A percentile compares a stretch with the other conserved stretches of the same genome.
phyloP scores from a whole-genome alignment of 2,113 vertebrate species.

The Eublepharis macularius region DNA sequence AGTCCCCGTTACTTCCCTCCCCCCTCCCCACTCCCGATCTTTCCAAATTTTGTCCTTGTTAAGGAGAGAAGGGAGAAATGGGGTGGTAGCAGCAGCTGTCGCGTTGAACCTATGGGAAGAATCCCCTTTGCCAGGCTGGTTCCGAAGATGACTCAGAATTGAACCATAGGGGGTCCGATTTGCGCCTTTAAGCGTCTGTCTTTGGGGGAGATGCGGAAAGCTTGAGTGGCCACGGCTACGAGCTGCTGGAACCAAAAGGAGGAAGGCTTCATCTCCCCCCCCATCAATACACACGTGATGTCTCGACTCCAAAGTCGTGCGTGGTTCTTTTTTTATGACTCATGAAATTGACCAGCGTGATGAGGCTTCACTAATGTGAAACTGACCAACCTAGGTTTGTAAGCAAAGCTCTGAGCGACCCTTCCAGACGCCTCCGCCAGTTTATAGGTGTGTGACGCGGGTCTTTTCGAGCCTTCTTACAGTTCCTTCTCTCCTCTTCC shows the following conservation, averaged over 20 bases:
- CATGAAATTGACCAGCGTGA: not conserved
- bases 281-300: rapidly evolving
- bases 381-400: too few relatives aligned
- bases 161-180: not conserved
- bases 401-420: too few relatives aligned
- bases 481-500: not conserved
- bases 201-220: not conserved
- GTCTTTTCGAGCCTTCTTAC: not conserved
- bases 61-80: not conserved
- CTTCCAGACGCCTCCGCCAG: not conserved
- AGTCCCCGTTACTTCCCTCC: not conserved
- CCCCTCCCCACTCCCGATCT: not conserved
- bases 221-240: not conserved
- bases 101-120: not conserved
- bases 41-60: not conserved
- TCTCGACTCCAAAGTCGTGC: too few relatives aligned
- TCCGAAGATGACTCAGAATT: not conserved
- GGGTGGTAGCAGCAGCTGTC: not conserved
- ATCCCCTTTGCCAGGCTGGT: not conserved
- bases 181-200: too few relatives aligned
- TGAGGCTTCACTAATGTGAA: not conserved
- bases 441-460: not conserved
- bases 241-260: not conserved
- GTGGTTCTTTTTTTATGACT: rapidly evolving
- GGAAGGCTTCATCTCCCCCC: not conserved